phyloP scores from a whole-genome alignment of 2,888 invertebrate genomes.

The Lepidocyrtinus sp. region DNA sequence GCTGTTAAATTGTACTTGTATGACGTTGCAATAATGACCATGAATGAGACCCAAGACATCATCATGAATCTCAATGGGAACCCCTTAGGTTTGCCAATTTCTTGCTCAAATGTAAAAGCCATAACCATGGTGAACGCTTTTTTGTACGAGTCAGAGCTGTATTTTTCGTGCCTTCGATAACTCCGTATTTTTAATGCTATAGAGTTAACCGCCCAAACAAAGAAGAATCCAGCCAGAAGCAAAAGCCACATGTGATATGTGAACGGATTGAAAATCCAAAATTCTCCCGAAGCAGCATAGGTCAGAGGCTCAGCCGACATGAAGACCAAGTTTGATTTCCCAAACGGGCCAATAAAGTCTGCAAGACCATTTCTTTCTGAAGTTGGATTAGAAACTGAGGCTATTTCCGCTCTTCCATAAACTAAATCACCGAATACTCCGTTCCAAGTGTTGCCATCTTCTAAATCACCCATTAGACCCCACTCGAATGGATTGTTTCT shows the following conservation, averaged over 20 bases:
- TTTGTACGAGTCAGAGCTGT: background rate
- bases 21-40: slow-evolving; percentile 48
- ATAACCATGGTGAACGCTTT: slow-evolving; percentile 23
- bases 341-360: slow-evolving; percentile 60
- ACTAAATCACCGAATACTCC: slow-evolving; percentile 57
- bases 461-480: slow-evolving; percentile 26
- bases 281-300: slow-evolving; percentile 40
- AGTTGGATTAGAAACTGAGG: slow-evolving; percentile 55
- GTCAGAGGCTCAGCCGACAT: slow-evolving; percentile 47
- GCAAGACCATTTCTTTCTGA: slow-evolving; percentile 49
- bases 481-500: slow-evolving; percentile 15
- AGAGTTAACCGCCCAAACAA: slow-evolving; percentile 23
- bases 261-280: slow-evolving; percentile 33
- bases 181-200: background rate
- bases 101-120: slow-evolving; percentile 53
- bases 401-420: slow-evolving; percentile 45
- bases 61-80: slow-evolving; percentile 33
- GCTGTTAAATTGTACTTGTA: slow-evolving; percentile 56
- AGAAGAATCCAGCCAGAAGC: slow-evolving; percentile 17
- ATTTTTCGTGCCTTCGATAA: background rate
- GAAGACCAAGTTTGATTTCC: slow-evolving; percentile 54
- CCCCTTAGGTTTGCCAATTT: slow-evolving; percentile 46
- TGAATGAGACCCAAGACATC: slow-evolving; percentile 39
- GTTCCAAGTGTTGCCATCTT: slow-evolving; percentile 47
- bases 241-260: slow-evolving; percentile 22